A percentile compares a stretch with the other conserved stretches of the same genome.
These are phyloP conservation scores for Atethmia centrago DNA, from an alignment of 2,888 invertebrate species.

Conservation along the genomic window DNA sequence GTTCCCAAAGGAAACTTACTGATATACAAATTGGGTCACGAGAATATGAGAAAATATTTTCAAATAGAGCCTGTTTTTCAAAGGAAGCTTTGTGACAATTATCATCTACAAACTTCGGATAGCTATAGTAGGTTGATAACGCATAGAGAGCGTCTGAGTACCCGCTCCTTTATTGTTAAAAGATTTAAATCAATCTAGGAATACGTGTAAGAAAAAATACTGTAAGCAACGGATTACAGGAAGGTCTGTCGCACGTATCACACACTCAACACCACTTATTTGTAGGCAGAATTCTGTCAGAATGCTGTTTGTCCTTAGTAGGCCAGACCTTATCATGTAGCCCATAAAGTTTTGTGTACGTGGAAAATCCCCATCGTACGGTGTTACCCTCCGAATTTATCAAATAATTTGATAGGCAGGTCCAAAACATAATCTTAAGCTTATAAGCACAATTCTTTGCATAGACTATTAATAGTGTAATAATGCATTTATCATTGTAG, in stretches of 20 bases:
- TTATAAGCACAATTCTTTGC: conserved; percentile 11
- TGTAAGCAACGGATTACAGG: not conserved
- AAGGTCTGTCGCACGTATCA: conserved; percentile 26
- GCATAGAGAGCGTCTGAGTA: not conserved
- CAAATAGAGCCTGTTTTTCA: not conserved
- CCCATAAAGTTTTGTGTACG: conserved; percentile 18
- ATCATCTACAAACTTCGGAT: not conserved
- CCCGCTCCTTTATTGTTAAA: not conserved
- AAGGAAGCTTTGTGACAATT: not conserved
- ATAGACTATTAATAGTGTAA: conserved; percentile 32
- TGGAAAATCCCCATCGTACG: no score
- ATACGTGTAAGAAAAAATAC: not conserved
- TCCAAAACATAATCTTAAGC: conserved; percentile 3
- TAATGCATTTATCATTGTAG: conserved; percentile 17
- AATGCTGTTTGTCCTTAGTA: not conserved
- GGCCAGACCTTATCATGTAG: conserved; percentile 7
- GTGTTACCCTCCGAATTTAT: not conserved
- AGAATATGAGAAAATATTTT: not conserved
- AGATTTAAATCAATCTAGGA: not conserved
- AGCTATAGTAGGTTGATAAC: not conserved
- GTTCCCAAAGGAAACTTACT: not conserved
- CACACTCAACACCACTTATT: conserved; percentile 10
- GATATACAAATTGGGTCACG: not conserved
- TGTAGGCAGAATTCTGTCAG: conserved; percentile 7
- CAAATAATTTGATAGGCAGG: no score